Percentiles rank a stretch among this genome's conserved stretches.
Evolutionary conservation across 2,888 invertebrate species (phyloP).

Genomic region (Cantharis rustica): DNA sequence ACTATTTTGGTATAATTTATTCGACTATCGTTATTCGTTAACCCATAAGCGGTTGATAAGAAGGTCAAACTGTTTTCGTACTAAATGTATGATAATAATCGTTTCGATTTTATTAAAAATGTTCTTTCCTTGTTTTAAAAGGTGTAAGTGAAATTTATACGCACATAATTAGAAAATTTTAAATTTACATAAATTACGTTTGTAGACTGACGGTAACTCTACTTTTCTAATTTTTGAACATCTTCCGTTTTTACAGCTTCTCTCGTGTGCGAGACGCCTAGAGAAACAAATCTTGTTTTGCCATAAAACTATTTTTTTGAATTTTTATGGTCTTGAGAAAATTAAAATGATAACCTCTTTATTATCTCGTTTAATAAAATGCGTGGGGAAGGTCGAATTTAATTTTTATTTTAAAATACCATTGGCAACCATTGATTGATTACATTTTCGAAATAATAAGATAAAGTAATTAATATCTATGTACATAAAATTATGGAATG

Average conservation of each 20-base stretch:
- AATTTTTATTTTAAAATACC: neutral
- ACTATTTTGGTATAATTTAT: neutral
- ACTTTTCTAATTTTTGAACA: neutral
- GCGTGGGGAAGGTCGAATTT: neutral
- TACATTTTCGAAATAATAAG: neutral
- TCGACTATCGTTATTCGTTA: neutral
- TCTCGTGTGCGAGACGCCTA: neutral
- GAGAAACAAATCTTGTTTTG: neutral
- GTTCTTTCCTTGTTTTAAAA: neutral
- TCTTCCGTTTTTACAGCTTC: neutral
- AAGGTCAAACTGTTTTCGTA: conserved; percentile 1
- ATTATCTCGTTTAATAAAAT: neutral
- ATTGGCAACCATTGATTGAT: neutral
- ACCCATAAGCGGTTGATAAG: conserved; percentile 1
- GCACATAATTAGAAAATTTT: neutral
- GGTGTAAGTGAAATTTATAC: neutral
- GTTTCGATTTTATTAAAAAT: neutral
- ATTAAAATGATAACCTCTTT: neutral
- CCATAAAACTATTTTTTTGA: neutral
- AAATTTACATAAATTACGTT: neutral
- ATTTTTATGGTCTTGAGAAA: neutral
- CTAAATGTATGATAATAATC: neutral
- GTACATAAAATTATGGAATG: neutral
- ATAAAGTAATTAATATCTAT: neutral
- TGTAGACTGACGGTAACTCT: neutral